Base-by-base conservation (phyloP, 2,888 invertebrate genomes). In the Boloria euphrosyne region DNA sequence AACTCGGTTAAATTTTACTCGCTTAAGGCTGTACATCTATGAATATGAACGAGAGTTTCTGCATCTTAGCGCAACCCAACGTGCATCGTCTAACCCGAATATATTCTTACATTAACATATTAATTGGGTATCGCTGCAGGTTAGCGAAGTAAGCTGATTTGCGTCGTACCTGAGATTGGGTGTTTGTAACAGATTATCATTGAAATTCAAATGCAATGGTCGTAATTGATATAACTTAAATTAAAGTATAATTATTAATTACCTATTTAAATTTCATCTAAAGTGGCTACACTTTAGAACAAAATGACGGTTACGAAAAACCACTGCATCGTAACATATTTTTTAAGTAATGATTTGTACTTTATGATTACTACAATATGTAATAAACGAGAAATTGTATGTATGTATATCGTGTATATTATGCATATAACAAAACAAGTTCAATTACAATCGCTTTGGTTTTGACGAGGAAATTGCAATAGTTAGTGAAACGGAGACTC, bases 51-150 rank as follows among this genome's bases (percentile, higher is more conserved):
- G 73, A 76, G 75, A 76, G 75, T 80, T 80, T 80, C 75, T 79
- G 81, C 80, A 78, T 77, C 81, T 82, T 80, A 80, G 81, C 74
- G 72, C 69, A 49, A 68, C 70, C 66, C 71, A 66, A 63, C 59
- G 69, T 77, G 84, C 82, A 80, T 76, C 78, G 80, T 81, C 80
- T 79, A 79, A 81, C 76, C 82, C 80, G 80, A 81, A 83, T 85
- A 74, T 72, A 75, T 74, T 74, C 77, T 77, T 76, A 77, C 76
- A 92, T 92, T 92, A 85, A 82, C 92, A 92, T 92, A 92, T 90
- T 92, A 92, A 92, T 92, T 87, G 91, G 86, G 86, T 84, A 74
- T 70, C 66, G 72, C 65, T 72, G 70, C 72, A 75, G 72, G 70
- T 74, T 71, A 74, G 70, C 73, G 72, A 73, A 75, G 73, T 78